Evolutionary conservation across 2,797 vertebrate species (phyloP), one percentile per base, ranked within the genome.

Genomic region (Melanotaenia parkinsoni): DNA sequence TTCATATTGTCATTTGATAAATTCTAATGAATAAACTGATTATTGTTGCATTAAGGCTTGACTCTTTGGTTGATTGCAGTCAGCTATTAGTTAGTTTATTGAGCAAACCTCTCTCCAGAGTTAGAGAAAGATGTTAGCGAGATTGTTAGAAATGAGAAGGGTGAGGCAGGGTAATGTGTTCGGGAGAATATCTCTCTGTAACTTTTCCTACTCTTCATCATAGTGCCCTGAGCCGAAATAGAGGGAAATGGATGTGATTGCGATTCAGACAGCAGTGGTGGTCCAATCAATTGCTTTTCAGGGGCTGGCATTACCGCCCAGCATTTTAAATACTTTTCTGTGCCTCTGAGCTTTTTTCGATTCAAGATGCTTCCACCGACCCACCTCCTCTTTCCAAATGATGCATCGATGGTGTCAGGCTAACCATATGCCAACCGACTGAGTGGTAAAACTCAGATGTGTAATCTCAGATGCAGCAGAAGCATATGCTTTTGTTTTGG

Each of bases 291-390:
- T 86, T 80, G 64, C 67, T 81, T 79, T 77, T 82, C 80, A 85
- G 82, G 69, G 67, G 56, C 74, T 66, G 62, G 61, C 35, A 72
- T 79, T 70, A 76, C 72, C 57, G 40, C 64, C 57, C 59, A 58
- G 81, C 88, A 89, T 88, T 80, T 86, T 83, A 88, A 88, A 84
- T 82, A 76, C 76, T 76, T n/a, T 14, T 63, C 76, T 66, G 40
- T 40, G 30, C 58, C 59, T 79, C 70, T 10, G 16, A 66, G 51
- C 62, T 75, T 65, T 62, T 67, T 70, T 33, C 67, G 38, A 57
- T 70, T 62, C 1, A 2, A 79, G 38, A 81, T 58, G 61, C 60
- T 79, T 77, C 58, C 24, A 4, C 61, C 9, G 1, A 30, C 35
- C 60, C 37, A 69, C 78, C 30, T 56, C 53, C 33, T 57, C 47